Base-by-base conservation (phyloP, 2,797 vertebrate species). In the Psittacula echo region DNA sequence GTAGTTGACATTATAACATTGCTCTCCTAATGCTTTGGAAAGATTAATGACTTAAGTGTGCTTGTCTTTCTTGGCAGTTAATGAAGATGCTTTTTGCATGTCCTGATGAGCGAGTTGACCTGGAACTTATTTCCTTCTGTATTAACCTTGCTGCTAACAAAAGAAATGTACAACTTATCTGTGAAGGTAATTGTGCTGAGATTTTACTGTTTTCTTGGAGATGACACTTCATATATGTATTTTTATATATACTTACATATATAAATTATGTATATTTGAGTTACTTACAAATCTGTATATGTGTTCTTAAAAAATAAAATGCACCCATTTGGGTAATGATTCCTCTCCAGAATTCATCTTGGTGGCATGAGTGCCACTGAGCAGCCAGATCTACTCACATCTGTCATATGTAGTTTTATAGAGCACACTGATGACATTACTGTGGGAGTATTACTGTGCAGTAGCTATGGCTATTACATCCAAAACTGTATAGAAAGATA, bases 101-200 rank as follows among this genome's bases (percentile, higher is more conserved):
- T 62, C 97, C 98, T 1, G 99, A 99, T 93, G 98, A 99, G 62
- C 96, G 98, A 65, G 97, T 99, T 89, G 98, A 99, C 26, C 95
- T 98, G 34, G 98, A 99, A 93, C 98, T 99, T 65, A 98, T 99
- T 97, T 99, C 99, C 17, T 99, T 99, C 97, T 99, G 99, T 97
- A 99, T 99, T 97, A 99, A 99, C 97, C 98, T 99, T 95, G 99
- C 99, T 72, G 99, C 99, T 54, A 99, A 99, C 96, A 99, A 99
- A 96, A 99, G 98, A 96, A 99, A 99, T 17, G 98, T 99, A 10
- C 99, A 99, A 75, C 97, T 99, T 73, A 98, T 99, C 96, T 99
- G 99, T 98, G 99, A 99, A 98, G 99, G 99, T 99, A 89, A 78
- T 87, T 58, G 18, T 45, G 26, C 29, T 51, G 30, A 85, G 39